Base-by-base conservation (phyloP, 2,888 invertebrate species). In the Oxyscelio sp. region DNA sequence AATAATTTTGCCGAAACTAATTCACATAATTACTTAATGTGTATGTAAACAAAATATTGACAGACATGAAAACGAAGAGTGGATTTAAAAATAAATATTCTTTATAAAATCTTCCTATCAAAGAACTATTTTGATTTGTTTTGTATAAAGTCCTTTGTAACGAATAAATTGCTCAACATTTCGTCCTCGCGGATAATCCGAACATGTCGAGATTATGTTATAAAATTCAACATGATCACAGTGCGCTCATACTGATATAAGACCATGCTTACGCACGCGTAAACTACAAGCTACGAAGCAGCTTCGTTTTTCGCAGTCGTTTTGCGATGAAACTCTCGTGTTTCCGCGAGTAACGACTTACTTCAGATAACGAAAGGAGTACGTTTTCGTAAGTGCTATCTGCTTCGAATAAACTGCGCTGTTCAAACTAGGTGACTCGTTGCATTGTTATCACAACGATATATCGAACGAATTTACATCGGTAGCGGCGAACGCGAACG, bases 351-450 rank as follows among this genome's bases (percentile, higher is more conserved):
- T 79, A 87, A 85, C 87, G 82, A 86, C 85, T 85, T 87, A 87
- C 83, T 74, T 52, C 61, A 87, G 89, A 90, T 88, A 89, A 83
- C 85, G 87, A 87, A 87, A 89, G 86, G 87, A 88, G 85, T 85
- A 87, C 82, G 88, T 89, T 87, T 85, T 85, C 86, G 85, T 86
- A 82, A 82, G 84, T 86, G 82, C 87, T 86, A 87, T 88, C 85
- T 88, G 66, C 54, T 65, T 54, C 83, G 74, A 84, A 83, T 83
- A 83, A 85, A 85, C 83, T 80, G 38, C 78, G 74, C 65, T 73
- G 84, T 75, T 84, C 77, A 77, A 87, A 88, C 81, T 78, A 74
- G 84, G 85, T 80, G 86, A 89, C 83, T 87, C 87, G 83, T 63
- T 81, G 82, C 61, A 59, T 80, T 86, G 88, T 87, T 89, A 89